Evolutionary conservation across 2,888 invertebrate species (phyloP).

Genomic region (Pandemis heparana): DNA sequence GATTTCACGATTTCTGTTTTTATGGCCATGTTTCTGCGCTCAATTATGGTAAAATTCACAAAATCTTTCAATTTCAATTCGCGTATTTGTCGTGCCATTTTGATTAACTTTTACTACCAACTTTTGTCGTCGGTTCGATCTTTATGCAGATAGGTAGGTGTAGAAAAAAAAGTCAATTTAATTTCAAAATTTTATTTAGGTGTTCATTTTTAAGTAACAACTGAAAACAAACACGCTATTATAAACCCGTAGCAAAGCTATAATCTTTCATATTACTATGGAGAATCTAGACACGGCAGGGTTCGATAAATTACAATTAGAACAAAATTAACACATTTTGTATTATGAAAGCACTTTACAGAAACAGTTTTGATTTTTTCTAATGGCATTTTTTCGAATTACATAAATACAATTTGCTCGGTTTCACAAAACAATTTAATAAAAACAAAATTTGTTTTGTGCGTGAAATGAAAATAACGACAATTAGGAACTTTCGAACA

Average conservation of each 20-base stretch:
- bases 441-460: constrained; percentile 44
- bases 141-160: not conserved
- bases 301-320: constrained; percentile 13
- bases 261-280: constrained; percentile 66
- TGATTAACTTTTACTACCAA: too few species aligned
- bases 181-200: constrained; percentile 77
- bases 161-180: constrained; percentile 49
- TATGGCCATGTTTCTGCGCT: constrained; percentile 34
- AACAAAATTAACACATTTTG: not conserved
- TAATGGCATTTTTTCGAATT: constrained; percentile 3
- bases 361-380: not conserved
- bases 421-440: constrained; percentile 8
- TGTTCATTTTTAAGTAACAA: constrained; percentile 80
- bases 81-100: too few species aligned
- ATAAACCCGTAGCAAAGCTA: constrained; percentile 83
- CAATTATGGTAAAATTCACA: too few species aligned
- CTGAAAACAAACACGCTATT: constrained; percentile 76
- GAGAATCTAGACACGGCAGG: constrained; percentile 54
- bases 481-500: constrained; percentile 45
- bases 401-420: constrained; percentile 17
- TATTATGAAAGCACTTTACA: not conserved
- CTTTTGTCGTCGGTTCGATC: too few species aligned
- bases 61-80: too few species aligned
- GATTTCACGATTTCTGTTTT: too few species aligned
- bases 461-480: constrained; percentile 47